Evolutionary conservation across 2,797 vertebrate genomes (phyloP), one percentile per base, ranked within the genome.

Genomic region (Triplophysa yarkandensis): DNA sequence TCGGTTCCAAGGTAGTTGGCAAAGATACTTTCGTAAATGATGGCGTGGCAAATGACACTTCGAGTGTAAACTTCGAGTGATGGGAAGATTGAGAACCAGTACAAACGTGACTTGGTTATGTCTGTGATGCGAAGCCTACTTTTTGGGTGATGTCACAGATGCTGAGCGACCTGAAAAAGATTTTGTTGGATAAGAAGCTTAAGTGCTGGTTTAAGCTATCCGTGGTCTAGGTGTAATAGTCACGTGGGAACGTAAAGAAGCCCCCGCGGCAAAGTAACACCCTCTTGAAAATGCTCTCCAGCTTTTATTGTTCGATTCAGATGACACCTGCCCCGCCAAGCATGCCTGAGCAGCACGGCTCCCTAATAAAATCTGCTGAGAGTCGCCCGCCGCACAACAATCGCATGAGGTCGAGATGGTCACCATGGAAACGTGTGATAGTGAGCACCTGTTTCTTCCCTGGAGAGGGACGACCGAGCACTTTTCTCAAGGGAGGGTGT

Each of bases 341-440:
- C 84, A 78, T 87, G 81, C 84, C 90, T 82, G 82, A 81, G 86
- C 87, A 80, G 80, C 88, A 87, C 82, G 87, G 81, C 82, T 78
- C 68, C 82, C 87, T 84, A 81, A 89, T 89, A 87, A 87, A 90
- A 91, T 89, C 83, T 83, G 78, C 83, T 81, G 85, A 78, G 65
- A 54, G 86, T 84, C 85, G 81, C 85, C 89, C 85, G 82, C 86
- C 82, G 82, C 84, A 88, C 88, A 87, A 84, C 86, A 87, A 82
- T 87, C 80, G 86, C 83, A 88, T 81, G 87, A 87, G 90, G 86
- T 89, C 86, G 81, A 83, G 82, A 80, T 75, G 76, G 88, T 93
- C 90, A 91, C 93, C 90, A 87, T 94, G 91, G 92, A 93, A 94
- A 94, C 91, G 84, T 81, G 78, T 81, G 83, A 88, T 83, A 88